Evolutionary conservation across 2,113 vertebrate genomes (phyloP).

Genomic region (Elephas maximus): DNA sequence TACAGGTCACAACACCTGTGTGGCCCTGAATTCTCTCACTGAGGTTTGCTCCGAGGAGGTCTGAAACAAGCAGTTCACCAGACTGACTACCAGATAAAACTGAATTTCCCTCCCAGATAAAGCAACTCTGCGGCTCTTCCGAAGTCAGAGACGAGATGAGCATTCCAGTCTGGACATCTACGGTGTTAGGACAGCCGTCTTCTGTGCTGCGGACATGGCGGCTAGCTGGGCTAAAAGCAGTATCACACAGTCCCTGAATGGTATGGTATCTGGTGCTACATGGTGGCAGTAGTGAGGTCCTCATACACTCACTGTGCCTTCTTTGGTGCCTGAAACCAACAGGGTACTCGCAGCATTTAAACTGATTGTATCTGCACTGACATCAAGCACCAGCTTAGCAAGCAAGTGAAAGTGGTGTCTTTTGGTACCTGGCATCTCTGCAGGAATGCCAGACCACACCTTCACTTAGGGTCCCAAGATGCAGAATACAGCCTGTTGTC

Average conservation of each 20-base stretch:
- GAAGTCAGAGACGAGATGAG: slow-evolving; percentile 92
- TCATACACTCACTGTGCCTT: slow-evolving; percentile 94
- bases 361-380: slow-evolving; percentile 94
- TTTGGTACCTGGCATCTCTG: slow-evolving; percentile 88
- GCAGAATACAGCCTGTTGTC: slow-evolving; percentile 95
- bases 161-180: slow-evolving; percentile 97
- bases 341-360: slow-evolving; percentile 92
- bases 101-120: slow-evolving; percentile 96
- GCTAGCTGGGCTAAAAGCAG: slow-evolving; percentile 95
- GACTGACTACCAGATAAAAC: slow-evolving; percentile 94
- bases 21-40: slow-evolving; percentile 93
- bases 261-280: slow-evolving; percentile 92
- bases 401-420: slow-evolving; percentile 93
- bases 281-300: slow-evolving; percentile 91
- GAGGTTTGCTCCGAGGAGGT: slow-evolving; percentile 93
- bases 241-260: slow-evolving; percentile 93
- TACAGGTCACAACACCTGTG: slow-evolving; percentile 93
- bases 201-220: slow-evolving; percentile 93
- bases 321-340: slow-evolving; percentile 95
- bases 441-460: slow-evolving; percentile 94
- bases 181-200: slow-evolving; percentile 93
- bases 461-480: slow-evolving; percentile 99
- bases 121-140: slow-evolving; percentile 95
- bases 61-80: slow-evolving; percentile 95
- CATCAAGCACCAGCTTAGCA: slow-evolving; percentile 96